Percentiles rank a stretch among this genome's conserved stretches.
Evolutionary conservation across 2,113 vertebrate genomes (phyloP).

Genomic region (Pogona vitticeps): DNA sequence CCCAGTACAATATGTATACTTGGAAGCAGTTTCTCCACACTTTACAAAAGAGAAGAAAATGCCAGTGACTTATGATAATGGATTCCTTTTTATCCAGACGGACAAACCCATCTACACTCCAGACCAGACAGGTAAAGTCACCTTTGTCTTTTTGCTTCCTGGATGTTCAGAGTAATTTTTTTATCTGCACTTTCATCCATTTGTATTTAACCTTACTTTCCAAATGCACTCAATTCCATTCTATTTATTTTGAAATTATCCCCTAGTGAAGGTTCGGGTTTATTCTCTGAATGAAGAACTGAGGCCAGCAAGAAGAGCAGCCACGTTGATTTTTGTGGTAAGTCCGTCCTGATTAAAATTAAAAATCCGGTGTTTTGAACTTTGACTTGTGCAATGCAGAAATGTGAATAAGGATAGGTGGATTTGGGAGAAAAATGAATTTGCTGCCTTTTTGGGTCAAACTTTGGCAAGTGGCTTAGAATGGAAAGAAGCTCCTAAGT

Average conservation of each 20-base stretch:
- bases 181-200: background rate
- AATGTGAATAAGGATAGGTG: background rate
- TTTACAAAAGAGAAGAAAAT: constrained; percentile 79
- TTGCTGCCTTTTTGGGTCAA: background rate
- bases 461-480: too few species aligned
- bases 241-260: constrained; percentile 25
- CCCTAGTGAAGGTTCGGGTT: constrained; percentile 84
- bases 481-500: too few species aligned
- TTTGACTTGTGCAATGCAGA: background rate
- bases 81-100: constrained; percentile 90
- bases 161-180: background rate
- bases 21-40: constrained; percentile 79
- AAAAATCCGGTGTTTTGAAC: constrained; percentile 3
- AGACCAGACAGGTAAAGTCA: constrained; percentile 82
- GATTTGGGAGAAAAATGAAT: background rate
- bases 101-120: constrained; percentile 94
- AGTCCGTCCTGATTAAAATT: constrained; percentile 59
- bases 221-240: background rate
- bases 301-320: constrained; percentile 80
- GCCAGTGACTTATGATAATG: constrained; percentile 82
- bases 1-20: constrained; percentile 72
- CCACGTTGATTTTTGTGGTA: constrained; percentile 86
- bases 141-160: constrained; percentile 18
- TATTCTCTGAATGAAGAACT: constrained; percentile 92
- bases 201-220: background rate